A percentile compares a stretch with the other conserved stretches of the same genome.
Conservation (phyloP, 2,113 vertebrate genomes). For the Coreoperca whiteheadi region DNA sequence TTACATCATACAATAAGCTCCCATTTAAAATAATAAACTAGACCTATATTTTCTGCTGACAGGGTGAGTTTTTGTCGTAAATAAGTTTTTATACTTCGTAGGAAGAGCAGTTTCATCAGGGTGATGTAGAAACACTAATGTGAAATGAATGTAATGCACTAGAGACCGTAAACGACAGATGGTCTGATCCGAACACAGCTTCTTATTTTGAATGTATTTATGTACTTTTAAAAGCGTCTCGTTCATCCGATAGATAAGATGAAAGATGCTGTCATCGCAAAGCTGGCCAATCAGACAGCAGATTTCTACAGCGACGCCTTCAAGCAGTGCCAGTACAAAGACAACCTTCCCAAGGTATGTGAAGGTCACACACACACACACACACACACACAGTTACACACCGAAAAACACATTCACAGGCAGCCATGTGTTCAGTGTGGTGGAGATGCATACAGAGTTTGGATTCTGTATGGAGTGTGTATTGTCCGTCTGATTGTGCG, state of each 20-base stretch:
- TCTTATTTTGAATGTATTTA: not conserved
- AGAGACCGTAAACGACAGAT: not conserved
- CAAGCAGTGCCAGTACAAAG: slow-evolving; percentile 99
- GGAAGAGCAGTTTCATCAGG: not conserved
- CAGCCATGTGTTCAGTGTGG: slow-evolving; percentile 4
- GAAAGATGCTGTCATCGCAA: slow-evolving; percentile 97
- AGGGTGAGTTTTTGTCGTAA: slow-evolving; percentile 10
- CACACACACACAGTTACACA: not conserved
- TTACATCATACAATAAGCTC: slow-evolving; percentile 27
- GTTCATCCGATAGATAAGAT: slow-evolving; percentile 90
- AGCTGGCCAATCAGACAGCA: slow-evolving; percentile 96
- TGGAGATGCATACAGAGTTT: slow-evolving; percentile 11
- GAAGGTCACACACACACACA: not conserved
- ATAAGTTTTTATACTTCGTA: slow-evolving; percentile 9
- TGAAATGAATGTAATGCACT: slow-evolving; percentile 16
- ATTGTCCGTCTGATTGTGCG: slow-evolving; percentile 37
- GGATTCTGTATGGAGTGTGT: slow-evolving; percentile 24
- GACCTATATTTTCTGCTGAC: slow-evolving; percentile 33
- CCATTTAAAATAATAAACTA: slow-evolving; percentile 2
- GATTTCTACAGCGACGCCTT: slow-evolving; percentile 98
- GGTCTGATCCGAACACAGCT: not conserved
- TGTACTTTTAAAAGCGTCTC: not conserved
- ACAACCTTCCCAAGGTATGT: slow-evolving; percentile 97
- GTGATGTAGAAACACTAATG: not conserved
- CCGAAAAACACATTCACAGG: not conserved